A percentile compares a stretch with the other conserved stretches of the same genome.
Evolutionary conservation across 2,113 vertebrate genomes (phyloP).

Genomic region (Ammodytes dubius): DNA sequence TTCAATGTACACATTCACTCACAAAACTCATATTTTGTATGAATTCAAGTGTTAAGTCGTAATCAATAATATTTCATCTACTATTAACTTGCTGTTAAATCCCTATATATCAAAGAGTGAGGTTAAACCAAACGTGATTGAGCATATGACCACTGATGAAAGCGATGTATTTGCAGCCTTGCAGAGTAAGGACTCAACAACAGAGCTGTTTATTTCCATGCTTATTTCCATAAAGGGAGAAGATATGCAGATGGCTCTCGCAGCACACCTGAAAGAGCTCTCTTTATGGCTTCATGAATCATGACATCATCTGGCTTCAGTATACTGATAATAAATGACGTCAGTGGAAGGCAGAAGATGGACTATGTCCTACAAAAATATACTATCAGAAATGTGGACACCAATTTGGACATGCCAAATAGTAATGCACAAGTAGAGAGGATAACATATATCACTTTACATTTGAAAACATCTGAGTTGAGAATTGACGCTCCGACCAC

Average conservation of each 20-base stretch:
- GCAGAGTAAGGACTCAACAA: no score
- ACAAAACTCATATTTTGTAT: no score
- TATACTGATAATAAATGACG: neutral
- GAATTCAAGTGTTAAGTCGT: no score
- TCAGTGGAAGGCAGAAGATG: neutral
- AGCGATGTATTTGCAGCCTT: no score
- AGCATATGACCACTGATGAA: no score
- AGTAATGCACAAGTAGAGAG: neutral
- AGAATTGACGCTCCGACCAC: no score
- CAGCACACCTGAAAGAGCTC: neutral
- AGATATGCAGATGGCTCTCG: constrained; percentile 17
- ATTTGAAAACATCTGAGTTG: neutral
- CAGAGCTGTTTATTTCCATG: neutral
- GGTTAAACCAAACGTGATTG: no score
- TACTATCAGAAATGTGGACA: neutral
- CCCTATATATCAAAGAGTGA: no score
- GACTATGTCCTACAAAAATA: neutral
- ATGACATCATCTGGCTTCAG: no score
- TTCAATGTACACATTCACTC: no score
- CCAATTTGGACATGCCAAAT: neutral
- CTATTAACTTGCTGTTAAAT: no score
- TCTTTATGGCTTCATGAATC: constrained; percentile 6
- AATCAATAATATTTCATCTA: no score
- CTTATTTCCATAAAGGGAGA: constrained; percentile 35
- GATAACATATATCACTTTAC: neutral